Evolutionary conservation across 2,113 vertebrate species (phyloP).

Genomic region (Embiotoca jacksoni): DNA sequence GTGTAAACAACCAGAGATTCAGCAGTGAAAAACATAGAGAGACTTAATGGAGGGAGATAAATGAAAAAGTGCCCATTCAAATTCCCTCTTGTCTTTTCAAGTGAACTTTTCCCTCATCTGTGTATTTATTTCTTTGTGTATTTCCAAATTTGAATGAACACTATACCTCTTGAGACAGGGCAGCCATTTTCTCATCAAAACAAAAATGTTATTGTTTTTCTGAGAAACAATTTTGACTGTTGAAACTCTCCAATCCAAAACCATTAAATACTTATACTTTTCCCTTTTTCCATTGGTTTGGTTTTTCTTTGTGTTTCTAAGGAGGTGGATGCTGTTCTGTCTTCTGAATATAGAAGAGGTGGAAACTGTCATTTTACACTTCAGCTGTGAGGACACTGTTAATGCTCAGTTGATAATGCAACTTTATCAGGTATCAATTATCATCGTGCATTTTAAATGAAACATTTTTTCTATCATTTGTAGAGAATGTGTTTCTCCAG

Average conservation of each 20-base stretch:
- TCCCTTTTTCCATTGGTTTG: not conserved
- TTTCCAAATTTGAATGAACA: not conserved
- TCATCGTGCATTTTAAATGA: not conserved
- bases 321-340: not conserved
- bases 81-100: not conserved
- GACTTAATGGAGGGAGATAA: not conserved
- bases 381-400: conserved; percentile 12
- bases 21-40: not conserved
- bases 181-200: not conserved
- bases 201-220: not conserved
- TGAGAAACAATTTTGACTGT: not conserved
- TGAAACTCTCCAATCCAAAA: not conserved
- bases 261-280: not conserved
- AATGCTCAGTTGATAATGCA: conserved; percentile 4
- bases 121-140: not conserved
- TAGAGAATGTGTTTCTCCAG: not conserved
- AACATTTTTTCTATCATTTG: not conserved
- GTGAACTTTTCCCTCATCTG: not conserved
- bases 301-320: not conserved
- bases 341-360: conserved; percentile 15
- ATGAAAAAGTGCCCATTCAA: not conserved
- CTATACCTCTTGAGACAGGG: not conserved
- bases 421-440: not conserved
- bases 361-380: conserved; percentile 8
- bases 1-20: not conserved